A percentile compares a stretch with the other conserved stretches of the same genome.
Evolutionary conservation across 30 jellyfish, hydroid and myxozoan genomes (phyloP).

Genomic region (Pseudorhiza aurosa): DNA sequence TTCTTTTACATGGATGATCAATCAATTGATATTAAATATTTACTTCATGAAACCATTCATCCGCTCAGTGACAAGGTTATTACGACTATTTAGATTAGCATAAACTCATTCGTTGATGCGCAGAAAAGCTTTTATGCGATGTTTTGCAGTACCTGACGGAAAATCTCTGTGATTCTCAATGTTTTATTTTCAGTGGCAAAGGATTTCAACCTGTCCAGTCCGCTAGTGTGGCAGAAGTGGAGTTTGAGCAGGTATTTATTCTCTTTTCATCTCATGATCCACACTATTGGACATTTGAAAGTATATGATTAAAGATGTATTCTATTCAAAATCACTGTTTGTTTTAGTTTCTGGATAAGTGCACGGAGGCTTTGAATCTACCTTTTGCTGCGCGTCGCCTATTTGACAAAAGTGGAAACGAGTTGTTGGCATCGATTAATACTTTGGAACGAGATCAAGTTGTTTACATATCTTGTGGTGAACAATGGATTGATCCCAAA

Average conservation of each 20-base stretch:
- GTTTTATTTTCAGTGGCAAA: constrained; percentile 18
- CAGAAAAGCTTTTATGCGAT: too few species aligned
- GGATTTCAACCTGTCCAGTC: constrained; percentile 35
- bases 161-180: too few species aligned
- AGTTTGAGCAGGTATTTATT: constrained; percentile 45
- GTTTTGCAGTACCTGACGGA: too few species aligned
- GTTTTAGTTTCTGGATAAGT: constrained; percentile 77
- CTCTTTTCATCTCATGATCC: not conserved
- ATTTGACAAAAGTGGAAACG: constrained; percentile 81
- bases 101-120: too few species aligned
- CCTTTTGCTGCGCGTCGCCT: constrained; percentile 95
- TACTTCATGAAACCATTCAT: too few species aligned
- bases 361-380: constrained; percentile 76
- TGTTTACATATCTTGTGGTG: constrained; percentile 90
- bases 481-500: constrained; percentile 81
- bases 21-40: too few species aligned
- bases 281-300: not conserved
- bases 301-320: too few species aligned
- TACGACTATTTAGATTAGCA: too few species aligned
- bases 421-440: constrained; percentile 44
- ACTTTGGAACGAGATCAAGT: constrained; percentile 67
- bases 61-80: too few species aligned
- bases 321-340: too few species aligned
- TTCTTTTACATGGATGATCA: too few species aligned
- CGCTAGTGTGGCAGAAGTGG: constrained; percentile 55